Evolutionary conservation across 2,888 invertebrate species (phyloP).

Genomic region (Ormyrus thymus): DNA sequence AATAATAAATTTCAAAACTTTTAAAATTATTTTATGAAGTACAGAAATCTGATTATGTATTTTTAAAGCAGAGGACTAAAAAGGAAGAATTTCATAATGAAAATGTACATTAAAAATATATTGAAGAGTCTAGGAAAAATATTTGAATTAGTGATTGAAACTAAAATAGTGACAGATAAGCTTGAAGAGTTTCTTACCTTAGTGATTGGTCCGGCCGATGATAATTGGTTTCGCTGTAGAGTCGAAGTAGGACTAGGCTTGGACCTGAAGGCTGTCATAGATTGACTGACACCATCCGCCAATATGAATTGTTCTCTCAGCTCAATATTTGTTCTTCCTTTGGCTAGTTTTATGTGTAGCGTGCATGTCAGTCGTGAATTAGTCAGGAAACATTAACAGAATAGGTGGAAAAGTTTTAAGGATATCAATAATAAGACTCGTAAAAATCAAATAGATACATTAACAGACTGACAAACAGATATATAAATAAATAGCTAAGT

Average conservation of each 20-base stretch:
- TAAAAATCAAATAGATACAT: conserved; percentile 36
- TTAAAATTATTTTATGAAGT: too few species aligned
- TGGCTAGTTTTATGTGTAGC: conserved; percentile 85
- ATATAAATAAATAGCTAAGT: conserved; percentile 38
- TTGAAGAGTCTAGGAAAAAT: too few species aligned
- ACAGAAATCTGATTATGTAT: too few species aligned
- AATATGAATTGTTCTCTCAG: conserved; percentile 99
- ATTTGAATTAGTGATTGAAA: too few species aligned
- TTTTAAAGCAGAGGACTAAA: too few species aligned
- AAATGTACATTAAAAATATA: too few species aligned
- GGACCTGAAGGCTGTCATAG: conserved; percentile 98
- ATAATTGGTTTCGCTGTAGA: conserved; percentile 79
- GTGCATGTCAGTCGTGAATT: conserved; percentile 68
- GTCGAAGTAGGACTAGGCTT: conserved; percentile 91
- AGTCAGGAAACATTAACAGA: conserved; percentile 66
- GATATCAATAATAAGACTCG: conserved; percentile 60
- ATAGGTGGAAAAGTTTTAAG: conserved; percentile 63
- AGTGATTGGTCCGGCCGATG: conserved; percentile 92
- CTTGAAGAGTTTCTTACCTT: conserved; percentile 81
- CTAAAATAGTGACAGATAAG: too few species aligned
- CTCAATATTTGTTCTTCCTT: conserved; percentile 99
- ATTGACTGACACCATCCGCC: conserved; percentile 98
- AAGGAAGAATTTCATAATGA: too few species aligned
- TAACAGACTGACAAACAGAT: conserved; percentile 46
- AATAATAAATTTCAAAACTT: too few species aligned